A percentile compares a stretch with the other conserved stretches of the same genome.
These are phyloP conservation scores for Dastarcus helophoroides DNA, from an alignment of 2,888 invertebrate species.

Conservation along the genomic window DNA sequence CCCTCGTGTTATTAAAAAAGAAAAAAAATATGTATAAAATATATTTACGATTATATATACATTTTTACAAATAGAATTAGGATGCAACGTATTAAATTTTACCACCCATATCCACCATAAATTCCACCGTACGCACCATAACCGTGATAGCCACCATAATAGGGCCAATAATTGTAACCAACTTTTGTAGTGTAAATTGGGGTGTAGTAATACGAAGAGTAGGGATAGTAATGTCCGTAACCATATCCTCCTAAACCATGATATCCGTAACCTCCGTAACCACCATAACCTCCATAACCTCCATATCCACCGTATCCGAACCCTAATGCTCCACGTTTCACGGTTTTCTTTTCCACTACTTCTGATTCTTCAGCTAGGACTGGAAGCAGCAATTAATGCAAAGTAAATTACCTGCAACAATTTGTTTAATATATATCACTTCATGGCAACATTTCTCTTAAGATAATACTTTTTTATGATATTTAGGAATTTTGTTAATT, in stretches of 20 bases:
- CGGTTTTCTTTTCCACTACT: conserved; percentile 20
- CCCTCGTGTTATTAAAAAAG: no score
- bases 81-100: no score
- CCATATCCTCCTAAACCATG: conserved; percentile 12
- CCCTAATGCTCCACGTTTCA: conserved; percentile 26
- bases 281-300: conserved; percentile 17
- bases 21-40: no score
- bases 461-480: no score
- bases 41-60: no score
- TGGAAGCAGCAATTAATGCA: no score
- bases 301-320: conserved; percentile 17
- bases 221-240: conserved; percentile 11
- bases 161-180: conserved; percentile 12
- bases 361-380: conserved; percentile 16
- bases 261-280: conserved; percentile 14
- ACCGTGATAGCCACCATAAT: conserved; percentile 16
- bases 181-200: conserved; percentile 9
- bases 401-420: no score
- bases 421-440: no score
- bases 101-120: conserved; percentile 12
- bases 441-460: no score
- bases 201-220: conserved; percentile 13
- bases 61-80: no score
- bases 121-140: conserved; percentile 17
- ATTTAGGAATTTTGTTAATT: no score